Conservation (phyloP, 2,113 vertebrate species). For the Fregetta grallaria region DNA sequence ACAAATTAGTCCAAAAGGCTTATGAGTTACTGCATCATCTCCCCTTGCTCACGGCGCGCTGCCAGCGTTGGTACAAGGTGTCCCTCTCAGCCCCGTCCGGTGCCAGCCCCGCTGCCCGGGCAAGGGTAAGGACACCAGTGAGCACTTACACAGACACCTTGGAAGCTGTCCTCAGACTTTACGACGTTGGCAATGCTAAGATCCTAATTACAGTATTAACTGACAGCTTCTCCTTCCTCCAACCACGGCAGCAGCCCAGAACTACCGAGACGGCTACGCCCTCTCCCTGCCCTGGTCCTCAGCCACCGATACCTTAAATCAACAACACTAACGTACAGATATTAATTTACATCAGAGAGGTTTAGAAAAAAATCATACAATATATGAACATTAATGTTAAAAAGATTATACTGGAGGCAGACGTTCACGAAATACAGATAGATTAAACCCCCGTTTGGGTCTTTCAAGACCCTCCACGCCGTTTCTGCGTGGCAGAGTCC, state of each 20-base stretch:
- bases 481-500: not conserved
- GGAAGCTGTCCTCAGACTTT: not conserved
- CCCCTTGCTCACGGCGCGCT: not conserved
- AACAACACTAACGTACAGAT: not conserved
- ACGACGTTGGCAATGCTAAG: not conserved
- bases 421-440: not conserved
- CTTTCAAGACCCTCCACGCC: too few relatives aligned
- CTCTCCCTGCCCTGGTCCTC: not conserved
- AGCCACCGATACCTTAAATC: not conserved
- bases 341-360: not conserved
- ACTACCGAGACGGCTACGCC: rapidly evolving
- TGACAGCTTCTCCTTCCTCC: not conserved
- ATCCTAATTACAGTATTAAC: not conserved
- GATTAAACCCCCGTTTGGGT: not conserved
- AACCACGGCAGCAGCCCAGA: not conserved
- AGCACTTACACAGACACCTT: not conserved
- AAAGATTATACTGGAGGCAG: not conserved
- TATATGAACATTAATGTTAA: not conserved
- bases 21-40: not conserved
- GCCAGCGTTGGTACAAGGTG: not conserved
- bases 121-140: too few relatives aligned
- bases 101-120: too few relatives aligned
- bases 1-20: not conserved
- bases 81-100: not conserved
- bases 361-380: not conserved